Evolutionary conservation across 92 coral and sea anemone species (phyloP).

Genomic region (Siderastrea radians): DNA sequence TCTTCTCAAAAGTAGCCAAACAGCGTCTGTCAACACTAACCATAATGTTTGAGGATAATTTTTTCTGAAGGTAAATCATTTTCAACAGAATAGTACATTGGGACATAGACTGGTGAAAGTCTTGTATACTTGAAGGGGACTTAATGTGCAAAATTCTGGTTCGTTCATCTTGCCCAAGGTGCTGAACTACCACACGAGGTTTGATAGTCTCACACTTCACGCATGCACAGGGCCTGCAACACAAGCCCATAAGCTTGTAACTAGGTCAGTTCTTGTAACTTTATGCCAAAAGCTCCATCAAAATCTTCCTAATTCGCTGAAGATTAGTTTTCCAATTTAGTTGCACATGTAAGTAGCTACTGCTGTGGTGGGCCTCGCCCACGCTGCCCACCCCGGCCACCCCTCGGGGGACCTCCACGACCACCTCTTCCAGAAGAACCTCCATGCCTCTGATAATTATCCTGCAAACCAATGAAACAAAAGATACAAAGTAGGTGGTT

Average conservation of each 20-base stretch:
- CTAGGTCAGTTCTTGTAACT: slow-evolving; percentile 72
- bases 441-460: slow-evolving; percentile 28
- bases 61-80: slow-evolving; percentile 9
- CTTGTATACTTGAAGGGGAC: slow-evolving; percentile 13
- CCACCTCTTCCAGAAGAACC: slow-evolving; percentile 58
- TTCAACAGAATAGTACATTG: background rate
- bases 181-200: background rate
- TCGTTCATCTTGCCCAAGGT: background rate
- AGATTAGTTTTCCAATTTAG: slow-evolving; percentile 39
- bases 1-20: background rate
- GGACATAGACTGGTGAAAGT: background rate
- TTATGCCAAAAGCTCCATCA: slow-evolving; percentile 99
- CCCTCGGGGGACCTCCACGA: slow-evolving; percentile 86
- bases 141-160: background rate
- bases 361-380: slow-evolving; percentile 87
- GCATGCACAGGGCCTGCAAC: slow-evolving; percentile 34
- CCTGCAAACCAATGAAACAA: background rate
- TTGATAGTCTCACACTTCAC: slow-evolving; percentile 3
- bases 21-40: background rate
- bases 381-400: slow-evolving; percentile 80
- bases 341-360: slow-evolving; percentile 19
- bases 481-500: too few species aligned
- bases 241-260: slow-evolving; percentile 60
- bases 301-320: slow-evolving; percentile 92
- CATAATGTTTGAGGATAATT: background rate